Evolutionary conservation across 2,113 vertebrate genomes (phyloP).

Genomic region (Pycnonotus jocosus): DNA sequence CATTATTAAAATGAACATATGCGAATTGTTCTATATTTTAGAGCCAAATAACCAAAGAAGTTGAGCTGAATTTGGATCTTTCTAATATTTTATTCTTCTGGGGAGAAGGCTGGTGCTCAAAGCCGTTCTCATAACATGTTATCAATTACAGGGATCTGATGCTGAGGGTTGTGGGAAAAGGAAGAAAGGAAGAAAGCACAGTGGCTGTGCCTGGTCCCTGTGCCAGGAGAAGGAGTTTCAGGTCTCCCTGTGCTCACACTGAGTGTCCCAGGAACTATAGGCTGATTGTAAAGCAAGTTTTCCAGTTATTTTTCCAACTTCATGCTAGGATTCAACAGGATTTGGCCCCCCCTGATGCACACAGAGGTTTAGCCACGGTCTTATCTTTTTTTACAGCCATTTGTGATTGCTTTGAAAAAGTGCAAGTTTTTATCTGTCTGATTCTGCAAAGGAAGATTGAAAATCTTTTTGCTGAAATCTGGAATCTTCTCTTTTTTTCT

Average conservation of each 20-base stretch:
- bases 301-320: background rate
- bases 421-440: background rate
- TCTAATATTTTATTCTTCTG: background rate
- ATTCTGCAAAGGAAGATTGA: background rate
- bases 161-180: background rate
- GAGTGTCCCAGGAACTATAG: background rate
- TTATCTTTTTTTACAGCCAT: background rate
- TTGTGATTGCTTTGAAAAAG: background rate
- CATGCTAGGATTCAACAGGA: background rate
- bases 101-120: background rate
- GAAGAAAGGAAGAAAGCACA: background rate
- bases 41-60: background rate
- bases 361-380: background rate
- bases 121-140: background rate
- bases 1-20: conserved; percentile 6
- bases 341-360: background rate
- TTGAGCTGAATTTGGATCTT: background rate
- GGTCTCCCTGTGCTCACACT: background rate
- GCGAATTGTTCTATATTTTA: background rate
- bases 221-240: background rate
- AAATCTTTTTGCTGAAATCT: background rate
- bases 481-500: background rate
- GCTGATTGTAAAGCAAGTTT: background rate
- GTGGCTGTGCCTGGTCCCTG: background rate
- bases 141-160: fast-evolving